Percentiles rank a stretch among this genome's conserved stretches.
phyloP scores from a whole-genome alignment of 2,888 invertebrate species.

The Calameuta idolon region DNA sequence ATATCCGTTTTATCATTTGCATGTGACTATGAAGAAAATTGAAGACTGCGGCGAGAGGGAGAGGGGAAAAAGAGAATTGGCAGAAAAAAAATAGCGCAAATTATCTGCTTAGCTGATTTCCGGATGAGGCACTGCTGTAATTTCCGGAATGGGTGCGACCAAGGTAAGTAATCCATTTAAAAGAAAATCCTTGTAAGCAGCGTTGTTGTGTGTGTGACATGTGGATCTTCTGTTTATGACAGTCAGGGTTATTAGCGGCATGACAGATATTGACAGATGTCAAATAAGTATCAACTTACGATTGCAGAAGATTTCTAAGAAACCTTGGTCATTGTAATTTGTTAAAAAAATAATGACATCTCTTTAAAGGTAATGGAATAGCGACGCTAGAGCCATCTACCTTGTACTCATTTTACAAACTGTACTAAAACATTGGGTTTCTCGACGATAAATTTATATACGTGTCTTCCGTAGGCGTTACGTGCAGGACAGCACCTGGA shows the following conservation, averaged over 20 bases:
- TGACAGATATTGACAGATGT: too few relatives aligned
- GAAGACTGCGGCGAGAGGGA: background rate
- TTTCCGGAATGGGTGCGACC: background rate
- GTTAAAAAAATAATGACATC: too few relatives aligned
- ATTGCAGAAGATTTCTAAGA: too few relatives aligned
- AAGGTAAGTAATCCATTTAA: background rate
- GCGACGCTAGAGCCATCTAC: too few relatives aligned
- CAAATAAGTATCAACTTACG: too few relatives aligned
- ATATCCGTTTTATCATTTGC: background rate
- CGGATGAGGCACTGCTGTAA: background rate
- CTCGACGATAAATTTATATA: background rate
- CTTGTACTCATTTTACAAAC: too few relatives aligned
- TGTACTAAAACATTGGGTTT: background rate
- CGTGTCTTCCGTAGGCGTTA: background rate
- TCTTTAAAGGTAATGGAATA: too few relatives aligned
- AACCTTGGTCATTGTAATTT: too few relatives aligned
- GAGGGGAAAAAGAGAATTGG: background rate
- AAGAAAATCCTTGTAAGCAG: too few relatives aligned
- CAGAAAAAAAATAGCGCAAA: background rate
- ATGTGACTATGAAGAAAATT: background rate
- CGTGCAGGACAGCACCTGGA: background rate
- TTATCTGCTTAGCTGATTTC: background rate
- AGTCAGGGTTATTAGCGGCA: too few relatives aligned
- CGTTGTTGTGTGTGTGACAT: too few relatives aligned
- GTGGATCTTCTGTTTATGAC: too few relatives aligned